Conservation (phyloP, 2,888 invertebrate genomes). For the Oxycera nigricornis region DNA sequence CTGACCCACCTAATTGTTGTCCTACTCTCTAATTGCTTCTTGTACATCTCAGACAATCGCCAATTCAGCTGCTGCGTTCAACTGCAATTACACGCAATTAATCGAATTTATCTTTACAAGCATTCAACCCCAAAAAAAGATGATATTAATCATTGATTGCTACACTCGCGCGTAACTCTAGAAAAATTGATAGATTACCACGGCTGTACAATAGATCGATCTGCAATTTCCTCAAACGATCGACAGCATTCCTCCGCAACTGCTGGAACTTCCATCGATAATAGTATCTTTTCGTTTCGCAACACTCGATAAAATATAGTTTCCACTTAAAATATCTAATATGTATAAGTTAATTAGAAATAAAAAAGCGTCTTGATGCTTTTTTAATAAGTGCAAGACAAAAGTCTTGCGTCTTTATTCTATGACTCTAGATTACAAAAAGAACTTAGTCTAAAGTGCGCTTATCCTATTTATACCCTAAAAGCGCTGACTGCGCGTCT, state of each 20-base stretch:
- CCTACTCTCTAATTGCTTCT: not conserved
- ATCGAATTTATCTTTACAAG: not conserved
- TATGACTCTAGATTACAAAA: no score
- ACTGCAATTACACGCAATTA: constrained; percentile 18
- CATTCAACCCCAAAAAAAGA: not conserved
- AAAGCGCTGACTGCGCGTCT: no score
- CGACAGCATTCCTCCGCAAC: not conserved
- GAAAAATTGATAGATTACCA: constrained; percentile 4
- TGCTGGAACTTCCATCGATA: not conserved
- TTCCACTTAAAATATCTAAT: no score
- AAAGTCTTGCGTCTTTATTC: not conserved
- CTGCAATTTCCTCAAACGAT: not conserved
- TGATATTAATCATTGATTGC: not conserved
- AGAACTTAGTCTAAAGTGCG: no score
- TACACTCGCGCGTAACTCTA: not conserved
- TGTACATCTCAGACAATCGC: no score
- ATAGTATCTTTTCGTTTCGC: no score
- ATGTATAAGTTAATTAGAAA: no score
- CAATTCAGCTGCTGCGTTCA: not conserved
- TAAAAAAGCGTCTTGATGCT: no score
- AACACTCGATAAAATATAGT: no score
- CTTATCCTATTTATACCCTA: no score
- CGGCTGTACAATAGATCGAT: not conserved
- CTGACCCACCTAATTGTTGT: no score
- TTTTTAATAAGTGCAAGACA: no score